phyloP scores from a whole-genome alignment of 2,113 vertebrate species.

The Oophaga pumilio region DNA sequence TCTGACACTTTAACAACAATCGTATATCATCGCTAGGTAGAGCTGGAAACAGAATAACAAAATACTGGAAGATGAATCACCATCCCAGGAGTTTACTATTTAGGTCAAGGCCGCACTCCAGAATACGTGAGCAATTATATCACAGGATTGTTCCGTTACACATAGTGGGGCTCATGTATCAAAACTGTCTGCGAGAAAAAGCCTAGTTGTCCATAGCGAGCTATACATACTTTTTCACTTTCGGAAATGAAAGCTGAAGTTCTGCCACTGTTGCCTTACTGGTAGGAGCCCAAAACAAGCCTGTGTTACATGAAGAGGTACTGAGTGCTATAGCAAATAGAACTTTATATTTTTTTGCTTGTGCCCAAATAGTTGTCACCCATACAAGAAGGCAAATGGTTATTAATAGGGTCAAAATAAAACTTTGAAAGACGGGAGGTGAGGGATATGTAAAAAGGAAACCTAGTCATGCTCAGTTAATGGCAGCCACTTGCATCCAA shows the following conservation, averaged over 20 bases:
- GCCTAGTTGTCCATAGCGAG: not conserved
- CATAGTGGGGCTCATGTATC: not conserved
- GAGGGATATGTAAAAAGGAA: too few species aligned
- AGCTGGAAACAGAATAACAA: not conserved
- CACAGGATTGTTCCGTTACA: not conserved
- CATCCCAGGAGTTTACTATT: constrained; percentile 26
- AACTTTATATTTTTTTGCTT: too few species aligned
- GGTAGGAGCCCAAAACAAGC: not conserved
- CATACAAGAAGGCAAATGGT: too few species aligned
- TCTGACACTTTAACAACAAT: constrained; percentile 12
- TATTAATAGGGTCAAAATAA: too few species aligned
- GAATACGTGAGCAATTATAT: constrained; percentile 1
- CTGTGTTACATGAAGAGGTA: not conserved
- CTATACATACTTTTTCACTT: not conserved
- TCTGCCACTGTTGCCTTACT: not conserved
- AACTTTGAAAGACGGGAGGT: too few species aligned
- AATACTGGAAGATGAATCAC: constrained; percentile 20
- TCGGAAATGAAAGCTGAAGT: not conserved
- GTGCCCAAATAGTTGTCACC: too few species aligned
- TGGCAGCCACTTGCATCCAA: too few species aligned
- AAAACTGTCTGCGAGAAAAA: not conserved
- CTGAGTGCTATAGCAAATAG: too few species aligned
- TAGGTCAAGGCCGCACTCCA: constrained; percentile 15
- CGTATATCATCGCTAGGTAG: not conserved
- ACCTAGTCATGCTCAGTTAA: too few species aligned